Evolutionary conservation across 23 tunicate species (phyloP).

Genomic region (Halocynthia aurantium): DNA sequence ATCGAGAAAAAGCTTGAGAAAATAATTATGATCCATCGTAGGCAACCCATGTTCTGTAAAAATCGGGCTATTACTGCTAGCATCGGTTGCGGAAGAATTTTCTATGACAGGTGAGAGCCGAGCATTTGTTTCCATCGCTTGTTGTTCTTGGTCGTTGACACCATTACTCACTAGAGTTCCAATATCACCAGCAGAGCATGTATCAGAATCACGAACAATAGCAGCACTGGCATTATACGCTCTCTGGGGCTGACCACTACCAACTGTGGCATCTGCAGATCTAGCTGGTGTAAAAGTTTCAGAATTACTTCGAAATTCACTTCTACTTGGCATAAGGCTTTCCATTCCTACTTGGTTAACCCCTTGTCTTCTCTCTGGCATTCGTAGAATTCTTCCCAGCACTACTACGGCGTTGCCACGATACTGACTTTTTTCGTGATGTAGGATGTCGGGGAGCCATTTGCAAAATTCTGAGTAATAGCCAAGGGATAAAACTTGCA

Average conservation of each 20-base stretch:
- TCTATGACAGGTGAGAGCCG: neutral
- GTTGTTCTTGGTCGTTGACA: neutral
- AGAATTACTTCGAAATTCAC: no score
- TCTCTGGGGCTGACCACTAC: no score
- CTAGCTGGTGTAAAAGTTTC: no score
- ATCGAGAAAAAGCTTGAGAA: conserved; percentile 19
- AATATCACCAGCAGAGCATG: neutral
- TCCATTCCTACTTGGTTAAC: neutral
- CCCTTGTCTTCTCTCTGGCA: conserved; percentile 8
- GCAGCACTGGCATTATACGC: no score
- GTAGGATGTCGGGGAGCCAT: conserved; percentile 39
- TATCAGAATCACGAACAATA: no score
- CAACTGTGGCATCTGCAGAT: no score
- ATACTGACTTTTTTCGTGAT: conserved; percentile 28
- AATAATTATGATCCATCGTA: conserved; percentile 5
- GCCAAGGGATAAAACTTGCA: conserved; percentile 35
- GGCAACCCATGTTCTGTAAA: neutral
- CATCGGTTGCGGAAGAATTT: neutral
- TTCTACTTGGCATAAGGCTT: no score
- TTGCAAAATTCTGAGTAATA: conserved; percentile 50
- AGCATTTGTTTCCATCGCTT: neutral
- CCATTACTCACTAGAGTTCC: neutral
- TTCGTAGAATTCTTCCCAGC: conserved; percentile 19
- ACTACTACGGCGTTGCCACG: conserved; percentile 32
- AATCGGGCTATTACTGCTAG: neutral